phyloP scores from a whole-genome alignment of 2,888 invertebrate genomes.

The Pollenia labialis region DNA sequence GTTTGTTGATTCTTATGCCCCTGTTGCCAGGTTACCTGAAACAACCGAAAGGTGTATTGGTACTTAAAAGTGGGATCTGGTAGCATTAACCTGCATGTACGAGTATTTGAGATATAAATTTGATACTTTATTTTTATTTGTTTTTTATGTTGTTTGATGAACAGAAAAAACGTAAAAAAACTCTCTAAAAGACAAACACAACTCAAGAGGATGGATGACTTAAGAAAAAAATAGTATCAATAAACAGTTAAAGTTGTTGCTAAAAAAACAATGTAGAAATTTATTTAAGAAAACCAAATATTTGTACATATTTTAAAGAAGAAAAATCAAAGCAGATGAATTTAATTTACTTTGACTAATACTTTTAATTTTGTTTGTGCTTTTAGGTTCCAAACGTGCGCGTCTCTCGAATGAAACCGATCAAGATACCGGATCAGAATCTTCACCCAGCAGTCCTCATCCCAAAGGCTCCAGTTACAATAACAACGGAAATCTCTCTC shows the following conservation, averaged over 20 bases:
- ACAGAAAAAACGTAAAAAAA: slow-evolving; percentile 11
- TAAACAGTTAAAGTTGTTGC: slow-evolving; percentile 4
- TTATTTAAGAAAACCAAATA: slow-evolving; percentile 27
- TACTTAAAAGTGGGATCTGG: slow-evolving; percentile 44
- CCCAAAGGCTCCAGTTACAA: slow-evolving; percentile 78
- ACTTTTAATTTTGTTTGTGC: slow-evolving; percentile 29
- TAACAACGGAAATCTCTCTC: slow-evolving; percentile 82
- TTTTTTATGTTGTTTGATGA: slow-evolving; percentile 60
- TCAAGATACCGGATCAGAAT: slow-evolving; percentile 84
- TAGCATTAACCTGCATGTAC: slow-evolving; percentile 56
- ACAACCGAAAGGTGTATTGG: slow-evolving; percentile 69
- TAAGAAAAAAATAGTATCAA: slow-evolving; percentile 22
- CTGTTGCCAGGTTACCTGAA: slow-evolving; percentile 73
- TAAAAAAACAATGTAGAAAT: slow-evolving; percentile 27
- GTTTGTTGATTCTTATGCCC: slow-evolving; percentile 41
- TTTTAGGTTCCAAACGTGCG: slow-evolving; percentile 83
- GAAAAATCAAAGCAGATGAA: background rate
- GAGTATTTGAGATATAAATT: slow-evolving; percentile 60
- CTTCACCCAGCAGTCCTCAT: slow-evolving; percentile 83
- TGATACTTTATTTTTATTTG: slow-evolving; percentile 73
- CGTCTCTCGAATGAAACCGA: slow-evolving; percentile 84
- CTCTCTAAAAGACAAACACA: slow-evolving; percentile 56
- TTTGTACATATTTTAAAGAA: background rate
- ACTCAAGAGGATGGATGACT: slow-evolving; percentile 52
- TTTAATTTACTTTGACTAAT: slow-evolving; percentile 16